Evolutionary conservation across 2,888 invertebrate species (phyloP), one percentile per base, ranked within the genome.

Genomic region (Julus scandinavius): DNA sequence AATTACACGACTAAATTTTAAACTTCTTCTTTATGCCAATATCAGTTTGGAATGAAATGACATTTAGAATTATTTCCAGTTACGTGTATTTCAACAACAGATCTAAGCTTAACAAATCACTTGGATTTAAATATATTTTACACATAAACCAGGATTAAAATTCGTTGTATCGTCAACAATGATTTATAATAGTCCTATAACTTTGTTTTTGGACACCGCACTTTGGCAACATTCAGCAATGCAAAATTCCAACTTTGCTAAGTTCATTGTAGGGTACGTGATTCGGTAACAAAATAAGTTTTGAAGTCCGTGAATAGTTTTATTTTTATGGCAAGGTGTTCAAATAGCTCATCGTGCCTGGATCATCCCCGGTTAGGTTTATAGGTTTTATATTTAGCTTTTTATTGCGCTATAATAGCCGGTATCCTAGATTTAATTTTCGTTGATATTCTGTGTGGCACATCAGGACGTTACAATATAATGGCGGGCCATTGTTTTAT

Each of bases 321-420:
- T 5, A 2, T 29, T 72, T 72, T 72, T 29, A 72, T 72, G 20
- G n/a, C 72, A 9, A 29, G 29, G n/a, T 72, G n/a, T 72, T 72
- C 72, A 72, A 72, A 72, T n/a, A 20, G 72, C 72, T n/a, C 72
- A 29, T 72, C 72, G 29, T 72, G 72, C 72, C 72, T 72, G 72
- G 29, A 72, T 72, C n/a, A 29, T 29, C 11, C 72, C 29, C 72
- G 20, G 72, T 29, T 72, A 29, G 4, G 17, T 72, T 72, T 72
- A 72, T 72, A 72, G 72, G 72, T 72, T 29, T 72, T 72, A 72
- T 72, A 72, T 72, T 72, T 72, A 72, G 72, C 11, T 72, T 72
- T 72, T 72, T 72, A 63, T 72, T 1, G 20, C 9, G 29, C 72
- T 72, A 29, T 72, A 72, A 72, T 29, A 9, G 72, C 29, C 9